Evolutionary conservation across 2,113 vertebrate genomes (phyloP), one percentile per base, ranked within the genome.

Genomic region (Zootoca vivipara): DNA sequence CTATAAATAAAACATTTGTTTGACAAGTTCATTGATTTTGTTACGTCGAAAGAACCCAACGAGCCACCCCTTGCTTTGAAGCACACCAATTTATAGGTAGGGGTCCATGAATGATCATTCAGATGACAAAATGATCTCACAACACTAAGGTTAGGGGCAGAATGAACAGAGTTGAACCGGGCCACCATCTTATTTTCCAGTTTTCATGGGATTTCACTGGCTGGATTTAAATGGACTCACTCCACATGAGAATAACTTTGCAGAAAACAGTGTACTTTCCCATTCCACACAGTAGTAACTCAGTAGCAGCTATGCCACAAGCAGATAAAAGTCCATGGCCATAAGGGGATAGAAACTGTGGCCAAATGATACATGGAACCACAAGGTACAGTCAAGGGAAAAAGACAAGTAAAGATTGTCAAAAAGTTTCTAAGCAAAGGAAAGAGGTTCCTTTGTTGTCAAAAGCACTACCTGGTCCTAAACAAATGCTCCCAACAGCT

Each of bases 401-500:
- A 65, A 81, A 24, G 22, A 81, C 35, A 58, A 77, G 30, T 3
- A 40, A 16, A 24, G 35, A 82, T 18, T 26, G 38, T 40, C 28
- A 82, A 20, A 18, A 82, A 38, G 24, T 7, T 28, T 67, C 10
- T 22, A 7, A 40, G n/a, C 30, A n/a, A 40, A 24, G 58, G 58
- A 40, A 4, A 78, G 46, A 58, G 22, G 20, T 28, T 0, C 38
- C 42, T 69, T 0, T 82, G 30, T 24, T 26, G 46, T 22, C 67
- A 78, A 33, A 38, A 72, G 28, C 30, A 26, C 0, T 0, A 38
- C 24, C 65, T 64, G n/a, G 15, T 33, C 65, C 5, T 35, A 26
- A 79, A 79, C 42, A 85, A 89, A 30, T 16, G 83, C 40, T 81
- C 78, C 56, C 73, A 91, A 67, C 46, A 80, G 18, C 24, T 40